Percentiles rank a stretch among this genome's conserved stretches.
phyloP scores from a whole-genome alignment of 2,797 vertebrate genomes.

The Silurus aristotelis region DNA sequence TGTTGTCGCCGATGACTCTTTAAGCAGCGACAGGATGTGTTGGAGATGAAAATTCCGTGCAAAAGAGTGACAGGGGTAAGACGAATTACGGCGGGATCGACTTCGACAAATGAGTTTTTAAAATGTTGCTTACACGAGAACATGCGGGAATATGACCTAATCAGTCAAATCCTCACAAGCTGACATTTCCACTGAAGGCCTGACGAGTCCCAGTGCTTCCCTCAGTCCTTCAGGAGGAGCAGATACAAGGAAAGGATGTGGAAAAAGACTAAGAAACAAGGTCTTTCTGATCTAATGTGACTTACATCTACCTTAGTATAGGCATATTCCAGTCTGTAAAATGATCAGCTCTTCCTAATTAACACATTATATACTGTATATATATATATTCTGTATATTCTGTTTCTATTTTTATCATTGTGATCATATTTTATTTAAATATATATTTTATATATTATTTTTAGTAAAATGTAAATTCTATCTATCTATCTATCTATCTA shows the following conservation, averaged over 20 bases:
- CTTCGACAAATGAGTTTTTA: conserved; percentile 71
- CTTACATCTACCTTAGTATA: conserved; percentile 73
- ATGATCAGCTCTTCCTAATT: conserved; percentile 20
- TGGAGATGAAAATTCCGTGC: conserved; percentile 74
- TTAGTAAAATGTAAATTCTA: no score
- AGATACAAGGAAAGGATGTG: conserved; percentile 67
- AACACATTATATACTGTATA: no score
- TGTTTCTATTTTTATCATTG: conserved; percentile 79
- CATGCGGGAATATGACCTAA: conserved; percentile 80
- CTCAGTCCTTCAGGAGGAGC: conserved; percentile 73
- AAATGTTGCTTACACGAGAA: conserved; percentile 82
- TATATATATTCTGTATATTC: conserved; percentile 53
- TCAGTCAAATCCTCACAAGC: conserved; percentile 82
- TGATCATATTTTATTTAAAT: conserved; percentile 61
- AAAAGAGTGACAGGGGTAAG: conserved; percentile 54
- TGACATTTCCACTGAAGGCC: conserved; percentile 76
- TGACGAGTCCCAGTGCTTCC: conserved; percentile 64
- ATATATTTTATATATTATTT: no score
- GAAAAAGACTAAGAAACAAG: conserved; percentile 49
- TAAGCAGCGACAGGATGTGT: conserved; percentile 73
- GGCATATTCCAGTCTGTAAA: conserved; percentile 61
- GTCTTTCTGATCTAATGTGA: conserved; percentile 71
- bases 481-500: no score
- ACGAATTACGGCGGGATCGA: conserved; percentile 65
- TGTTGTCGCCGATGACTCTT: conserved; percentile 70